These are phyloP conservation scores for Montipora cactus DNA, from an alignment of 64 coral and sea anemone species.

Conservation along the genomic window DNA sequence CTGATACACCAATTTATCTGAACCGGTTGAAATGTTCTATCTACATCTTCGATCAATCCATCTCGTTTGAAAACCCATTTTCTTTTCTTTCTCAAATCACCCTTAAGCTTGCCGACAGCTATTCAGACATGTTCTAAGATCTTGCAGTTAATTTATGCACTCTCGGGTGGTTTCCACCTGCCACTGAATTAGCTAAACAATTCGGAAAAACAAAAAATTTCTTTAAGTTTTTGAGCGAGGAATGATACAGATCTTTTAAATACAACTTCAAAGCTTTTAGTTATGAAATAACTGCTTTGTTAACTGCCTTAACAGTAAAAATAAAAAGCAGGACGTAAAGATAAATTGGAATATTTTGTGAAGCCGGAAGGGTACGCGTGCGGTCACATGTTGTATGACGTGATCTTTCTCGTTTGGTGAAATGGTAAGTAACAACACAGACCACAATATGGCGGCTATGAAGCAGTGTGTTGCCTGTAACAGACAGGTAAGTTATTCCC, in stretches of 20 bases:
- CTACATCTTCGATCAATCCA: no score
- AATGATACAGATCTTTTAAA: not conserved
- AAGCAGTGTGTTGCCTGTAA: slow-evolving; percentile 22
- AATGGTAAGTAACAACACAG: not conserved
- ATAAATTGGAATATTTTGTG: not conserved
- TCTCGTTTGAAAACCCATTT: not conserved
- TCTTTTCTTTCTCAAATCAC: not conserved
- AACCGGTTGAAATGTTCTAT: no score
- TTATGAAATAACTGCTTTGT: not conserved
- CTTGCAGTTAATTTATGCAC: slow-evolving; percentile 14
- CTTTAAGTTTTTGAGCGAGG: slow-evolving; percentile 14
- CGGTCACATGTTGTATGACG: slow-evolving; percentile 18
- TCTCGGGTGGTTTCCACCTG: slow-evolving; percentile 25
- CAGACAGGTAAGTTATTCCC: slow-evolving; percentile 13
- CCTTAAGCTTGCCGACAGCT: not conserved
- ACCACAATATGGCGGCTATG: not conserved
- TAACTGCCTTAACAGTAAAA: not conserved
- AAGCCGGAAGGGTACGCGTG: not conserved
- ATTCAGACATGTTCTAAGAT: not conserved
- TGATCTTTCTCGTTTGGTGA: not conserved
- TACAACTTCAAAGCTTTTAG: not conserved
- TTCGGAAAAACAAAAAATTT: not conserved
- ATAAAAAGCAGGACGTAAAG: not conserved
- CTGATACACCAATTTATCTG: no score
- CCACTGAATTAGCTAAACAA: not conserved